Base-by-base conservation (phyloP, 2,797 vertebrate species). In the Apodemus agrarius region DNA sequence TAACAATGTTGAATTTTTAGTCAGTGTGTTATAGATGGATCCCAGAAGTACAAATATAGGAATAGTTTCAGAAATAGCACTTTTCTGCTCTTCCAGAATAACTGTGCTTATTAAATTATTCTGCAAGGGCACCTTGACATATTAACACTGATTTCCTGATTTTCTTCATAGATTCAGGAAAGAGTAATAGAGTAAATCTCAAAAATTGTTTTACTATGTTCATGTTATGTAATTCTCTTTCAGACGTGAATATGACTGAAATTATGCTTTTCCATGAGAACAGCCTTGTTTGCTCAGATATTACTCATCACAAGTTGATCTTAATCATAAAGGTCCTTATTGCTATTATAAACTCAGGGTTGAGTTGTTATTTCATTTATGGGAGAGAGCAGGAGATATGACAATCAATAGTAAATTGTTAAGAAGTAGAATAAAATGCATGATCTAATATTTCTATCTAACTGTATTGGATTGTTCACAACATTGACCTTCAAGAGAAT, bases 41-140 rank as follows among this genome's bases (percentile, higher is more conserved):
- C 6, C 52, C 72, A 67, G 76, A 94, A 87, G 8, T 82, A 61
- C 26, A 90, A 61, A 87, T 88, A 78, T 21, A 96, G 34, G 49
- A 78, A 57, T 69, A 14, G 0, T 29, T 72, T 90, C 65, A 88
- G 74, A 95, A 96, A 89, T n/a, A 93, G 79, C 61, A 61, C 54
- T 11, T 22, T 67, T 75, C 79, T 96, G 11, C 52, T 92, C 13
- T 54, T 95, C 94, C 87, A 95, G 95, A 97, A 95, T 37, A 89
- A 61, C 31, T 78, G 5, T 57, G 80, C 22, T 90, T 95, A 93
- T 94, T 96, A 72, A 86, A 94, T 92, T 94, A 91, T 95, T 72
- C 40, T 79, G 72, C 67, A 90, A 91, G 90, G 78, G 72, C 34
- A 81, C 61, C 10, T 93, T 97, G 54, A 87, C 43, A 91, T 86